Evolutionary conservation across 1,140 invertebrate genomes (phyloP).

Genomic region (Pinna nobilis): DNA sequence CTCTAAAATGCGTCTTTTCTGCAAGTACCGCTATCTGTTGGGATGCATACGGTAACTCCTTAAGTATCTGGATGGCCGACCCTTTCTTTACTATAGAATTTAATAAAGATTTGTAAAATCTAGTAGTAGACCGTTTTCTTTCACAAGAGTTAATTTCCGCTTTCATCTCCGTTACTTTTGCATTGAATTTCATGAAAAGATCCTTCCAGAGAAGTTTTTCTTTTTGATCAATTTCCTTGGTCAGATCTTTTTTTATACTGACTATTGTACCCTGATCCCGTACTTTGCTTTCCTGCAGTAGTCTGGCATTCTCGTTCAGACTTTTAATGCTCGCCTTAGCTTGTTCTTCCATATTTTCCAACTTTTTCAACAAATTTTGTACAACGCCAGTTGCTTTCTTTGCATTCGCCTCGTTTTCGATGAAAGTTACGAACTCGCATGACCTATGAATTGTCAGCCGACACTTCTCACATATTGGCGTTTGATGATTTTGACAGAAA

Average conservation of each 20-base stretch:
- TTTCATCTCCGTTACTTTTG: conserved; percentile 30
- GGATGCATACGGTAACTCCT: conserved; percentile 17
- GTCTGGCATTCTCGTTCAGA: conserved; percentile 5
- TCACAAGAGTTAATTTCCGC: conserved; percentile 25
- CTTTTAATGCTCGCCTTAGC: conserved; percentile 9
- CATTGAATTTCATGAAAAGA: conserved; percentile 8
- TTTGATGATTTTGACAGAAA: conserved; percentile 28
- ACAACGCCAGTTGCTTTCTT: neutral
- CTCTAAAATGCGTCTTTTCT: conserved; percentile 5
- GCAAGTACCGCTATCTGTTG: conserved; percentile 1
- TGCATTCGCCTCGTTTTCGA: conserved; percentile 14
- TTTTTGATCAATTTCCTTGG: conserved; percentile 11
- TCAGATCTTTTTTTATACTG: conserved; percentile 4
- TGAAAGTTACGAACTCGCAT: conserved; percentile 11
- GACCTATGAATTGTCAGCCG: conserved; percentile 12
- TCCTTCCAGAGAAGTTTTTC: conserved; percentile 21
- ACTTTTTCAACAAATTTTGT: neutral
- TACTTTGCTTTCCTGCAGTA: conserved; percentile 11
- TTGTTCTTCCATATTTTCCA: conserved; percentile 3
- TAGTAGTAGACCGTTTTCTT: conserved; percentile 23
- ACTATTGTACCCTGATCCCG: conserved; percentile 9
- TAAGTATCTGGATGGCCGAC: conserved; percentile 9
- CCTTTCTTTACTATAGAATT: conserved; percentile 14
- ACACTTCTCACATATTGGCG: conserved; percentile 7
- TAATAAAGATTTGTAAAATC: conserved; percentile 25